Percentiles rank a stretch among this genome's conserved stretches.
phyloP scores from a whole-genome alignment of 2,113 vertebrate species.

The Gymnarchus niloticus region DNA sequence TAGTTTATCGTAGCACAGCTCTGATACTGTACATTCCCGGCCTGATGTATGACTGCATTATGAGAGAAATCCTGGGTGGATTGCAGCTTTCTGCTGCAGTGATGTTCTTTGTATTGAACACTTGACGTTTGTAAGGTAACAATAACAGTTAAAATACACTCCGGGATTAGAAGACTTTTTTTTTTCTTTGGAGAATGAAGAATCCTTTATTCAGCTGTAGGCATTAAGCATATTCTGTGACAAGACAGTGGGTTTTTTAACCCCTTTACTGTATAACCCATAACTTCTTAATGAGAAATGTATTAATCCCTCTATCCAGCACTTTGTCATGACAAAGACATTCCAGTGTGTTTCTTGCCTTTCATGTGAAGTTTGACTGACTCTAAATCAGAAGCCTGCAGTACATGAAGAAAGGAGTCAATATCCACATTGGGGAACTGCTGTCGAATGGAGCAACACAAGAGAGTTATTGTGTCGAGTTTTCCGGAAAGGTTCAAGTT shows the following conservation, averaged over 20 bases:
- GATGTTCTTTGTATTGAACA: neutral
- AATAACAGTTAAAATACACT: neutral
- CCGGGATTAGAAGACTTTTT: neutral
- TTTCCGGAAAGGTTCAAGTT: neutral
- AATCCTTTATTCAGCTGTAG: neutral
- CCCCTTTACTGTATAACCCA: neutral
- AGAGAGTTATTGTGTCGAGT: neutral
- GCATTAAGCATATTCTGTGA: neutral
- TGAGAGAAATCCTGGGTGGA: neutral
- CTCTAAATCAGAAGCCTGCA: neutral
- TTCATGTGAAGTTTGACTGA: neutral
- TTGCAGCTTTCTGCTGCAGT: neutral
- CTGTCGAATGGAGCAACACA: neutral
- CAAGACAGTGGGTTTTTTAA: neutral
- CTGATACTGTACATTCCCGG: neutral
- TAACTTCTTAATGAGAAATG: neutral
- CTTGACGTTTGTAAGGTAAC: neutral
- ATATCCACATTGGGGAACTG: neutral
- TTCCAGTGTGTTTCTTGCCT: neutral
- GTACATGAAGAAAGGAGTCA: neutral
- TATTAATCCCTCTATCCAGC: neutral
- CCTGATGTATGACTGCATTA: neutral
- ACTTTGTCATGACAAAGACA: neutral
- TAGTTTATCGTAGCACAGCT: neutral
- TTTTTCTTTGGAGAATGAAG: neutral